Evolutionary conservation across 2,888 invertebrate genomes (phyloP).

Genomic region (Aromia moschata): DNA sequence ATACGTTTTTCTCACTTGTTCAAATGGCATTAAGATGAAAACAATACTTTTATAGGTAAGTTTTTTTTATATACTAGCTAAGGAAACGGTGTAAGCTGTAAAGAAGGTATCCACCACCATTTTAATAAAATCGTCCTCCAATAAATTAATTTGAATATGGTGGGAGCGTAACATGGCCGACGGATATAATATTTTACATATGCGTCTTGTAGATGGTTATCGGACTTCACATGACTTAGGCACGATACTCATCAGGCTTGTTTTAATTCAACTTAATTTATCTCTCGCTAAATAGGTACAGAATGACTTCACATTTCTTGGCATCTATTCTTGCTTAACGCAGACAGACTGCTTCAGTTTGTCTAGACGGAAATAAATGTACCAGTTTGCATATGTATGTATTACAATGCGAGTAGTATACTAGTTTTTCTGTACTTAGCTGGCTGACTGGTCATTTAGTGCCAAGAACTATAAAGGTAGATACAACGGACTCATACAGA

Average conservation of each 20-base stretch:
- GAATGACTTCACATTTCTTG: slow-evolving; percentile 39
- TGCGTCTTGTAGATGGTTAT: slow-evolving; percentile 31
- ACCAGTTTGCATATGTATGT: slow-evolving; percentile 37
- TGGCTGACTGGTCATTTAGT: no score
- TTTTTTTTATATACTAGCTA: no score
- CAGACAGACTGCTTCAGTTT: slow-evolving; percentile 38
- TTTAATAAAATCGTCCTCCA: slow-evolving; percentile 2
- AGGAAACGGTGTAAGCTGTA: slow-evolving; percentile 4
- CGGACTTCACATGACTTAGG: slow-evolving; percentile 29
- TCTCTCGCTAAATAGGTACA: slow-evolving; percentile 36
- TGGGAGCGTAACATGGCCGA: slow-evolving; percentile 26
- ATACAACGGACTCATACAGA: no score
- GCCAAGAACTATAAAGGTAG: no score
- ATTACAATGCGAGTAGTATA: no score
- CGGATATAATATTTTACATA: slow-evolving; percentile 29
- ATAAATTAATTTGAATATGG: slow-evolving; percentile 24
- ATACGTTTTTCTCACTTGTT: no score
- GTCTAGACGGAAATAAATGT: slow-evolving; percentile 39
- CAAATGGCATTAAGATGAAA: no score
- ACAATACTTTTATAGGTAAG: no score
- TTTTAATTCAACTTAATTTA: slow-evolving; percentile 31
- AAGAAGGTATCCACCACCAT: slow-evolving; percentile 9
- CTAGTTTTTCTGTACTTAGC: no score
- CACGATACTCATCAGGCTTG: slow-evolving; percentile 24
- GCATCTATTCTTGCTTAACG: slow-evolving; percentile 39